Percentiles rank a stretch among this genome's conserved stretches.
phyloP scores from a whole-genome alignment of 2,888 invertebrate species.

The Cheilosia scutellata region DNA sequence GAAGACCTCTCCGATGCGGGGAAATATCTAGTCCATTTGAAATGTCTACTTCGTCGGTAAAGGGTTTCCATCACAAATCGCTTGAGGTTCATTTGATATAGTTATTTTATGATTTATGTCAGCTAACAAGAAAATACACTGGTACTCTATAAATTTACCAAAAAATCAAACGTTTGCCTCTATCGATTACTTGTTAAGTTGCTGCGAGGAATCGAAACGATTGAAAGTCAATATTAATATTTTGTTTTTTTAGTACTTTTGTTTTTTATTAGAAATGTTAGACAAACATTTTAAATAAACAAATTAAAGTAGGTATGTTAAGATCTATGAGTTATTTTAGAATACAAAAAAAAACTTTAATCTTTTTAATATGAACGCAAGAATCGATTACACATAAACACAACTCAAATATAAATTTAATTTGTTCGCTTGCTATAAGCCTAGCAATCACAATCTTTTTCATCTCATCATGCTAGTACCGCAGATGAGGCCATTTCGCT shows the following conservation, averaged over 20 bases:
- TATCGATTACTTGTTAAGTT: background rate
- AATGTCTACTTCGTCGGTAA: too few species aligned
- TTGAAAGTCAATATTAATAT: background rate
- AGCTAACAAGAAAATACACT: too few species aligned
- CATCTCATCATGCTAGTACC: conserved; percentile 84
- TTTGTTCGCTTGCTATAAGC: conserved; percentile 36
- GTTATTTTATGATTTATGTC: too few species aligned
- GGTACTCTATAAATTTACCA: too few species aligned
- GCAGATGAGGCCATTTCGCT: conserved; percentile 96
- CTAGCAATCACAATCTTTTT: background rate
- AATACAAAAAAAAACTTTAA: conserved; percentile 12
- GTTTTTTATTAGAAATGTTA: conserved; percentile 43
- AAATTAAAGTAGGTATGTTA: conserved; percentile 11
- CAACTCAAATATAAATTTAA: conserved; percentile 18
- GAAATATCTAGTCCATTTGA: too few species aligned
- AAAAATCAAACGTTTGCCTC: background rate
- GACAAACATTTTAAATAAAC: conserved; percentile 22
- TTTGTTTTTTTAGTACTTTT: background rate
- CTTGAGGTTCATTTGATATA: too few species aligned
- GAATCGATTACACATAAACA: conserved; percentile 23
- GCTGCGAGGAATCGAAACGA: background rate
- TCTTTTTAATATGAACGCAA: conserved; percentile 10
- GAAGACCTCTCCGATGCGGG: too few species aligned
- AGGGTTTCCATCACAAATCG: too few species aligned
- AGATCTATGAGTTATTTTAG: conserved; percentile 22